Evolutionary conservation across 64 coral and sea anemone genomes (phyloP).

Genomic region (Dendronephthya gigantea): DNA sequence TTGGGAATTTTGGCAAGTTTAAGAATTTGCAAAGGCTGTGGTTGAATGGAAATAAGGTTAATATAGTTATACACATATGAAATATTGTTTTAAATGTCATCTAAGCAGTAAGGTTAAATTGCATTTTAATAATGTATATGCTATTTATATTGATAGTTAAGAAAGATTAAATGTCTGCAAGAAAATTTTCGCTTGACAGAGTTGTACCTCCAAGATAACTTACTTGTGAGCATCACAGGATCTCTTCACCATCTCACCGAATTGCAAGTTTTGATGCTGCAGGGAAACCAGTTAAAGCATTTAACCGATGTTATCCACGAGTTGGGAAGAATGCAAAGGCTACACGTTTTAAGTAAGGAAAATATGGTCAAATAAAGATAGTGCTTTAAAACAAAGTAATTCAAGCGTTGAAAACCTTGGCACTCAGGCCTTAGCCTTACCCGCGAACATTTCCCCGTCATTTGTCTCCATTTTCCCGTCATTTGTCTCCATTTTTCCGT

Average conservation of each 20-base stretch:
- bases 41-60: conserved; percentile 15
- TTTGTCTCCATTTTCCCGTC: not conserved
- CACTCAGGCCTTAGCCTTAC: not conserved
- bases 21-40: conserved; percentile 17
- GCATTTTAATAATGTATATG: not conserved
- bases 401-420: not conserved
- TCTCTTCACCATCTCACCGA: conserved; percentile 58
- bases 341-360: conserved; percentile 63
- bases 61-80: not conserved
- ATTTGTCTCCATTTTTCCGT: too few species aligned
- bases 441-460: not conserved
- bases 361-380: too few species aligned
- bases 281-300: conserved; percentile 83
- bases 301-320: conserved; percentile 88
- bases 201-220: conserved; percentile 79
- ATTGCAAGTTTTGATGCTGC: conserved; percentile 73
- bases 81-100: not conserved
- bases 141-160: conserved; percentile 36
- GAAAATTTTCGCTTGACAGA: conserved; percentile 62
- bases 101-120: not conserved
- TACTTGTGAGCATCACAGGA: conserved; percentile 70
- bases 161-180: conserved; percentile 59
- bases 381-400: not conserved
- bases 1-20: not conserved
- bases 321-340: conserved; percentile 69